Conservation (phyloP, 2,113 vertebrate genomes). For the Microcebus tavaratra region DNA sequence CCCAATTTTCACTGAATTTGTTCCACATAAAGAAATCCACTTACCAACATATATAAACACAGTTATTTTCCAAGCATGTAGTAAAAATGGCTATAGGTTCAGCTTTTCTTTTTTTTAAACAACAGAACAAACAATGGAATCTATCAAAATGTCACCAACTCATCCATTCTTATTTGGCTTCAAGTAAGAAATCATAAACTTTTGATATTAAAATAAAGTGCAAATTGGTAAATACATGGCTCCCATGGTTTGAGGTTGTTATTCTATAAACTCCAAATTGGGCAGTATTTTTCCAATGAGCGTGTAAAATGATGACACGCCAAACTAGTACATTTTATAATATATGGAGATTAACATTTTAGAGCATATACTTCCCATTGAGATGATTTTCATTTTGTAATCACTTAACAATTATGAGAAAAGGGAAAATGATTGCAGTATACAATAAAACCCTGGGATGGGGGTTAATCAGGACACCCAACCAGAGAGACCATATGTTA, state of each 20-base stretch:
- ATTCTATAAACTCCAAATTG: background rate
- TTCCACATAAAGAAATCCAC: conserved; percentile 32
- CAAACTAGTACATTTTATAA: background rate
- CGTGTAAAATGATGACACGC: background rate
- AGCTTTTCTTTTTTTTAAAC: background rate
- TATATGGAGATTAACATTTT: background rate
- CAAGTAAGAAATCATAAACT: background rate
- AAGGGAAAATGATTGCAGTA: background rate
- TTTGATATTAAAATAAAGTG: conserved; percentile 18
- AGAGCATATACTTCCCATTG: background rate
- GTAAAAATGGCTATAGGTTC: background rate
- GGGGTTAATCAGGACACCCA: background rate
- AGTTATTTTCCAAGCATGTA: conserved; percentile 35
- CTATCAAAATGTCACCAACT: background rate
- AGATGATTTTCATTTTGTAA: background rate
- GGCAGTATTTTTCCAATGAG: background rate
- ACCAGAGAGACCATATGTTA: background rate
- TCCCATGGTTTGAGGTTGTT: background rate
- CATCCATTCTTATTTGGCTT: background rate
- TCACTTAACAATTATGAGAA: background rate
- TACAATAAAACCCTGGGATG: background rate
- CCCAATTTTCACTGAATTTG: conserved; percentile 57
- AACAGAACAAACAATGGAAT: background rate
- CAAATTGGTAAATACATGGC: background rate
- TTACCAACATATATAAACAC: conserved; percentile 48